Evolutionary conservation across 2,797 vertebrate genomes (phyloP).

Genomic region (Brotula barbata): DNA sequence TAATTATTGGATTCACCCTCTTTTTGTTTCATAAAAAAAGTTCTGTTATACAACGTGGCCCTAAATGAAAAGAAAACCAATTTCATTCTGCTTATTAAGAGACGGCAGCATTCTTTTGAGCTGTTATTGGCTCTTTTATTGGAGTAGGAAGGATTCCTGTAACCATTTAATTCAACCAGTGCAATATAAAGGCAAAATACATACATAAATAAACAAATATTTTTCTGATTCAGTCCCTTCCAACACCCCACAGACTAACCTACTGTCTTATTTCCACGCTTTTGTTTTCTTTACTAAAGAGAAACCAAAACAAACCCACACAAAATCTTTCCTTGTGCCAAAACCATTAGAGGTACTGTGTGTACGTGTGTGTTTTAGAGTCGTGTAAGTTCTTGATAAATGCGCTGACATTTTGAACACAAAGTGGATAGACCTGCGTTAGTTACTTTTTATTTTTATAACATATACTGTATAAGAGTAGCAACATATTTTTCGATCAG

Average conservation of each 20-base stretch:
- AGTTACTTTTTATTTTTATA: neutral
- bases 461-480: too few relatives aligned
- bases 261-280: slow-evolving; percentile 9
- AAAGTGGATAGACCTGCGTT: too few relatives aligned
- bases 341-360: too few relatives aligned
- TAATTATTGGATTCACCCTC: neutral
- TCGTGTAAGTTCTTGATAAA: neutral
- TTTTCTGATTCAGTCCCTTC: slow-evolving; percentile 21
- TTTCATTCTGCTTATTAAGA: neutral
- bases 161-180: slow-evolving; percentile 29
- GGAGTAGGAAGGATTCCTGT: slow-evolving; percentile 8
- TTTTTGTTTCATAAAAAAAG: neutral
- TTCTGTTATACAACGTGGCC: neutral
- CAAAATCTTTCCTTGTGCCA: neutral
- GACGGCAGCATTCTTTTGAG: neutral
- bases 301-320: slow-evolving; percentile 3
- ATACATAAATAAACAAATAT: slow-evolving; percentile 9
- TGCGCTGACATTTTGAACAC: neutral
- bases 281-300: slow-evolving; percentile 6
- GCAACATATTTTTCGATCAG: too few relatives aligned
- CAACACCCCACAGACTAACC: slow-evolving; percentile 37
- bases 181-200: slow-evolving; percentile 26
- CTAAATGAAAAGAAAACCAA: neutral
- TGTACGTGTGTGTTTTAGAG: neutral
- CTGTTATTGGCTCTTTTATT: slow-evolving; percentile 14